Conservation (phyloP, 1,140 invertebrate species). For the Cryptotermes secundus region DNA sequence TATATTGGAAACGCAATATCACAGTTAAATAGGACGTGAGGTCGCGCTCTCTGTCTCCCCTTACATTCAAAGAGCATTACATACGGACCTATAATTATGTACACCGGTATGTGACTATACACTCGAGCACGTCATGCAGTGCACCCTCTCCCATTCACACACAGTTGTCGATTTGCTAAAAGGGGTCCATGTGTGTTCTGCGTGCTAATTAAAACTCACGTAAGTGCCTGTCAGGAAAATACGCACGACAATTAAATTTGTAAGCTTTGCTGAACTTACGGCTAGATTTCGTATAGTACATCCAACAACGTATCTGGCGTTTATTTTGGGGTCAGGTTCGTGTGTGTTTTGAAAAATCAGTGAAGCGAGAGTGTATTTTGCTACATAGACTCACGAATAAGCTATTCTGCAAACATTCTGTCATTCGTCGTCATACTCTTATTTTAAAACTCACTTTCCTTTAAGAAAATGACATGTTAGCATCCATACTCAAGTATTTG, state of each 20-base stretch:
- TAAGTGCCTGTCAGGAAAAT: slow-evolving; percentile 15
- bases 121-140: neutral
- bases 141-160: neutral
- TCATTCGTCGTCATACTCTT: too few relatives aligned
- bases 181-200: slow-evolving; percentile 4
- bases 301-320: too few relatives aligned
- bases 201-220: neutral
- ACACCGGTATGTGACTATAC: slow-evolving; percentile 11
- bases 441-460: too few relatives aligned
- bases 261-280: slow-evolving; percentile 11
- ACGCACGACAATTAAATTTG: slow-evolving; percentile 4
- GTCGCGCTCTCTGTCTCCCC: neutral
- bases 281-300: neutral
- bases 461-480: too few relatives aligned
- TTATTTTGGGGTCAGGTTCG: too few relatives aligned
- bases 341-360: too few relatives aligned
- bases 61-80: neutral
- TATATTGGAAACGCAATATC: neutral
- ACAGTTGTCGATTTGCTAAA: slow-evolving; percentile 16
- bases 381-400: too few relatives aligned
- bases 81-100: slow-evolving; percentile 6
- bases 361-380: too few relatives aligned
- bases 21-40: neutral
- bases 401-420: too few relatives aligned
- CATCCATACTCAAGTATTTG: too few relatives aligned